phyloP scores from a whole-genome alignment of 2,797 vertebrate species.

The Acrossocheilus wenchowensis region DNA sequence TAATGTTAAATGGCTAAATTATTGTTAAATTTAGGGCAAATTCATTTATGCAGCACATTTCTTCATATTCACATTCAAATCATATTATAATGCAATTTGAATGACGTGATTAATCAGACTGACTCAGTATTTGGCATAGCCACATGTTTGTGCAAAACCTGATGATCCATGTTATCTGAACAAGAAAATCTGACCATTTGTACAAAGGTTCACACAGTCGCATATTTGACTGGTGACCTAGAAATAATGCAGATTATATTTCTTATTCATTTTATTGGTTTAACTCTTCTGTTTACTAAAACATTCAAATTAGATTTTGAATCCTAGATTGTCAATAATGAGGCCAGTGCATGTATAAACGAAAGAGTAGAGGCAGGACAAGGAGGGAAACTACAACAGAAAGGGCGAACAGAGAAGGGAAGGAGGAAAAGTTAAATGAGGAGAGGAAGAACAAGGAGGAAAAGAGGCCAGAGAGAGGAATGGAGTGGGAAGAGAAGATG shows the following conservation, averaged over 20 bases:
- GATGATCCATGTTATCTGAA: not conserved
- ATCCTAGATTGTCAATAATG: not conserved
- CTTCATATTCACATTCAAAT: not conserved
- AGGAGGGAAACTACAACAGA: not conserved
- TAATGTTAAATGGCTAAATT: too few species aligned
- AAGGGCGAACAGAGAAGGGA: not conserved
- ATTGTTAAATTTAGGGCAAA: too few species aligned
- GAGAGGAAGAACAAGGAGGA: conserved; percentile 55
- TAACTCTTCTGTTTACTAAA: not conserved
- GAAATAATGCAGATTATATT: not conserved
- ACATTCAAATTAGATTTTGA: not conserved
- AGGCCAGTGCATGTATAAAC: not conserved
- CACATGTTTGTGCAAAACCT: not conserved
- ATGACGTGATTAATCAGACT: not conserved
- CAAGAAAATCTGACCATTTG: not conserved
- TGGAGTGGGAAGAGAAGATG: conserved; percentile 18
- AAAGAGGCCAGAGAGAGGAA: conserved; percentile 16
- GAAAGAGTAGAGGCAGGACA: not conserved
- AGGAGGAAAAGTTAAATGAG: conserved; percentile 8
- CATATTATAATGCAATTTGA: not conserved
- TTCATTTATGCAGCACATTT: not conserved
- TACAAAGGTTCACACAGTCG: not conserved
- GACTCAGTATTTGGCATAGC: not conserved
- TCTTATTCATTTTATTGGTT: not conserved
- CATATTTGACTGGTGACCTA: not conserved